Conservation (phyloP, 2,113 vertebrate species). For the Leucoraja erinaceus region DNA sequence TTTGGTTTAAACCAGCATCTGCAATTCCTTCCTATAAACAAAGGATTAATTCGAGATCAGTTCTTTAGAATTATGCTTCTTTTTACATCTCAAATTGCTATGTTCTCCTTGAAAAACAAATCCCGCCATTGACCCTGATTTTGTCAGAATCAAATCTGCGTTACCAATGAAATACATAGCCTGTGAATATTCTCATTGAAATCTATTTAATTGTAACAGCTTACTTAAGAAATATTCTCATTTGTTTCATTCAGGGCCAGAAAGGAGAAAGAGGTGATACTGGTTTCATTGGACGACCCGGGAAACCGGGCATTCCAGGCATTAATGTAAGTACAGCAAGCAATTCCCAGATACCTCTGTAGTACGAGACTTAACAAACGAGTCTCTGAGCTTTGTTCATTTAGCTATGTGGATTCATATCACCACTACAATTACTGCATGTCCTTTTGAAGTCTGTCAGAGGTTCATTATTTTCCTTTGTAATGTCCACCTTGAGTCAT, state of each 20-base stretch:
- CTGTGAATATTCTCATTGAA: background rate
- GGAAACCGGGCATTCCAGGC: slow-evolving; percentile 60
- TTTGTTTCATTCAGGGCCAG: slow-evolving; percentile 57
- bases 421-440: background rate
- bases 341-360: background rate
- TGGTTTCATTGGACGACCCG: slow-evolving; percentile 66
- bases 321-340: slow-evolving; percentile 48
- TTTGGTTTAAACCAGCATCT: too few relatives aligned
- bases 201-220: background rate
- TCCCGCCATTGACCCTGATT: background rate
- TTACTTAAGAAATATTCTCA: slow-evolving; percentile 5
- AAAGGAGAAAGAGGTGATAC: slow-evolving; percentile 67
- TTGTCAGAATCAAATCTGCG: background rate
- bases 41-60: background rate
- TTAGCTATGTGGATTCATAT: background rate
- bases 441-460: background rate
- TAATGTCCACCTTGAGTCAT: background rate
- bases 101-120: background rate
- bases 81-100: background rate
- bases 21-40: background rate
- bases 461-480: background rate
- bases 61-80: background rate
- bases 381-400: background rate
- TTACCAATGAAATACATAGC: background rate
- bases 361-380: background rate